Evolutionary conservation across 30 jellyfish, hydroid and myxozoan genomes (phyloP).

Genomic region (Clytia hemisphaerica): DNA sequence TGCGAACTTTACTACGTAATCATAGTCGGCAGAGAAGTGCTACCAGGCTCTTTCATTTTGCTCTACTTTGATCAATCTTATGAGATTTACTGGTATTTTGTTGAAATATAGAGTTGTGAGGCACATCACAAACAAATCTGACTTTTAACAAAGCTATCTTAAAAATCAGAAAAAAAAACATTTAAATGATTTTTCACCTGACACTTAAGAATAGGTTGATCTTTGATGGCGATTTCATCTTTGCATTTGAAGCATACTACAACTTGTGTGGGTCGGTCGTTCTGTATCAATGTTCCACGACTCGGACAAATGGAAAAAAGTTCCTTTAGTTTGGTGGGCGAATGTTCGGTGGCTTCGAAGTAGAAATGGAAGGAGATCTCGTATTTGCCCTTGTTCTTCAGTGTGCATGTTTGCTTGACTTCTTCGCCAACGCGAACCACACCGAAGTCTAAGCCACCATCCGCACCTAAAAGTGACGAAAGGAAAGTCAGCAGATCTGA

Average conservation of each 20-base stretch:
- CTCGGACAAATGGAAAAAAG: conserved; percentile 61
- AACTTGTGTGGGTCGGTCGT: conserved; percentile 92
- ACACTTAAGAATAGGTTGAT: conserved; percentile 74
- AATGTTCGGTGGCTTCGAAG: conserved; percentile 48
- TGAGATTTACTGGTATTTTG: too few relatives aligned
- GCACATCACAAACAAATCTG: too few relatives aligned
- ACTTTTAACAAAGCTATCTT: too few relatives aligned
- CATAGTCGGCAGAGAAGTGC: too few relatives aligned
- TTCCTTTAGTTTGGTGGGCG: conserved; percentile 33
- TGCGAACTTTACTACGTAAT: too few relatives aligned
- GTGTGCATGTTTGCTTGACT: conserved; percentile 67
- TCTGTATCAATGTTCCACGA: conserved; percentile 81
- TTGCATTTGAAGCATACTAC: conserved; percentile 66
- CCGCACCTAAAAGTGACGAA: conserved; percentile 76
- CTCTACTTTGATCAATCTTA: too few relatives aligned
- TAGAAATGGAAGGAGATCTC: conserved; percentile 65
- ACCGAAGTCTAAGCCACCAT: conserved; percentile 93
- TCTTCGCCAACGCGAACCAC: conserved; percentile 84
- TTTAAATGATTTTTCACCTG: conserved; percentile 42
- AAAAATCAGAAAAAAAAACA: not conserved
- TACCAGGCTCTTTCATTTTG: too few relatives aligned
- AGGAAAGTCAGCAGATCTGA: not conserved
- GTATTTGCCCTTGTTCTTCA: conserved; percentile 93
- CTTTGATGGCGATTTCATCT: conserved; percentile 58
- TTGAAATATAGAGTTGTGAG: too few relatives aligned